These are phyloP conservation scores for Sceloporus undulatus DNA, from an alignment of 2,113 vertebrate species.

Conservation along the genomic window DNA sequence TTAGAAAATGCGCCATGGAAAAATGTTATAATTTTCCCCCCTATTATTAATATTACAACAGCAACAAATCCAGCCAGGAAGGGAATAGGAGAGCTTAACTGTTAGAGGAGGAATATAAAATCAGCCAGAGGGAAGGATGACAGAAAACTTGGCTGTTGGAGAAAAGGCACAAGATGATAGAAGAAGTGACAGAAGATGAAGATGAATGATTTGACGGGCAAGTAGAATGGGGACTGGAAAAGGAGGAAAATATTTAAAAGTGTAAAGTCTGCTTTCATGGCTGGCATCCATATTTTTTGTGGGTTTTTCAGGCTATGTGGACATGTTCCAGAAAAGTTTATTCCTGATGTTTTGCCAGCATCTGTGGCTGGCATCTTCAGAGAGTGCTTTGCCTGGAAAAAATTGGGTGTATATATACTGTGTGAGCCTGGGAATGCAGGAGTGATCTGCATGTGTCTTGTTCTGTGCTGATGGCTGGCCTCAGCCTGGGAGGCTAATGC, in stretches of 20 bases:
- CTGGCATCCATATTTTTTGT: too few species aligned
- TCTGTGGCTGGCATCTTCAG: too few species aligned
- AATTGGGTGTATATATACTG: too few species aligned
- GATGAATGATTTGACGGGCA: not conserved
- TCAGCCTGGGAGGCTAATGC: too few species aligned
- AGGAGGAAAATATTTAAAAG: not conserved
- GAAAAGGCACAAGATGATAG: not conserved
- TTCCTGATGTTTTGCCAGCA: too few species aligned
- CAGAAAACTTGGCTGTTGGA: not conserved
- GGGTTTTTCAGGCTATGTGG: too few species aligned
- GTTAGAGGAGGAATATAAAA: not conserved
- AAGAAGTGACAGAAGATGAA: not conserved
- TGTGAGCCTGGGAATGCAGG: too few species aligned
- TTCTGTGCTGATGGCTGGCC: too few species aligned
- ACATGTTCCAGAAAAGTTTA: too few species aligned
- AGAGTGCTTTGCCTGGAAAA: too few species aligned
- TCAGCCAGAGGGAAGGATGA: not conserved
- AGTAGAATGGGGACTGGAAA: not conserved
- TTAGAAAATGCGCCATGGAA: not conserved
- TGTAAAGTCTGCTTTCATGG: too few species aligned
- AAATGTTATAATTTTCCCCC: not conserved
- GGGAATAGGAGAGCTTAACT: not conserved
- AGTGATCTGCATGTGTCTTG: too few species aligned
- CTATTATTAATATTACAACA: not conserved
- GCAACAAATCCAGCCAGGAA: not conserved